Conservation (phyloP, 2,113 vertebrate species). For the Delphinus delphis region DNA sequence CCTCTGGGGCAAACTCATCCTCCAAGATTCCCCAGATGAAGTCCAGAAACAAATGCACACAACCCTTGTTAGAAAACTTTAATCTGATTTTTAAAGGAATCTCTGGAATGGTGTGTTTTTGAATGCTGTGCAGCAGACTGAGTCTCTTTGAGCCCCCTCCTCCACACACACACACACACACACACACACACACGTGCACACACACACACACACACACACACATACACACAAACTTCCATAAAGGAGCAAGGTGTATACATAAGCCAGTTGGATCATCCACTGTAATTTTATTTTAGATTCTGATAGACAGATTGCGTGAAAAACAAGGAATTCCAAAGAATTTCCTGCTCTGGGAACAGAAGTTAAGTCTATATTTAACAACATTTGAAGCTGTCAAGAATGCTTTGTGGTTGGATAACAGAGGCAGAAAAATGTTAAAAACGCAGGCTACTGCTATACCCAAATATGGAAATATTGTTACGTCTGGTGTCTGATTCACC, state of each 20-base stretch:
- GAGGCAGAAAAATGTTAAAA: slow-evolving; percentile 98
- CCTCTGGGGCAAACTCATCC: slow-evolving; percentile 51
- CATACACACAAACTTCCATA: slow-evolving; percentile 48
- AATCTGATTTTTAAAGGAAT: slow-evolving; percentile 83
- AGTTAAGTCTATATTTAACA: slow-evolving; percentile 94
- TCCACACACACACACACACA: not conserved
- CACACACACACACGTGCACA: not conserved
- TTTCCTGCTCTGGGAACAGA: slow-evolving; percentile 95
- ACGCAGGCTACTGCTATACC: slow-evolving; percentile 97
- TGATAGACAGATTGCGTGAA: slow-evolving; percentile 94
- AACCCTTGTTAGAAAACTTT: slow-evolving; percentile 70
- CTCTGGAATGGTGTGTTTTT: slow-evolving; percentile 84
- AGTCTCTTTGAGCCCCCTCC: slow-evolving; percentile 65
- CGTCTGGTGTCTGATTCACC: slow-evolving; percentile 94
- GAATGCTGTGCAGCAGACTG: slow-evolving; percentile 76
- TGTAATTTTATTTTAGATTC: slow-evolving; percentile 83
- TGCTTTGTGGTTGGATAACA: slow-evolving; percentile 97
- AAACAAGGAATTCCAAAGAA: slow-evolving; percentile 93
- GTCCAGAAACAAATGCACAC: slow-evolving; percentile 62
- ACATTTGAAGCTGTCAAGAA: slow-evolving; percentile 97
- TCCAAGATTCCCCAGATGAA: slow-evolving; percentile 62
- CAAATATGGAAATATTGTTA: slow-evolving; percentile 99
- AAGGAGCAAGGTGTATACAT: slow-evolving; percentile 79
- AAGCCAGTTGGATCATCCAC: slow-evolving; percentile 86
- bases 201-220: too few relatives aligned